Evolutionary conservation across 2,797 vertebrate species (phyloP).

Genomic region (Smutsia gigantea): DNA sequence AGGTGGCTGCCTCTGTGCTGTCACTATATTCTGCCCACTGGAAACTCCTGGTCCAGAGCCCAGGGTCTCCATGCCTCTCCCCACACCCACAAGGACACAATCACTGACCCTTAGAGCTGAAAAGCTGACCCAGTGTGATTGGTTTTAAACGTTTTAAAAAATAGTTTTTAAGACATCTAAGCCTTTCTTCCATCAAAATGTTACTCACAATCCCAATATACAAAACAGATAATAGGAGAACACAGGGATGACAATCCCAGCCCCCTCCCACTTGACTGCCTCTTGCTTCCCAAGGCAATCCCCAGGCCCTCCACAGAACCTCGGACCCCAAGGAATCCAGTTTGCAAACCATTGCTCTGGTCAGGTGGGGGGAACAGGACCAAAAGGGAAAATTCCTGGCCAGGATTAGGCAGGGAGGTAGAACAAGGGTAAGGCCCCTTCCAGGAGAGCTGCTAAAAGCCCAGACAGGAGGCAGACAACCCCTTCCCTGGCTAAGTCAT

Average conservation of each 20-base stretch:
- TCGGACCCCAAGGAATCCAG: background rate
- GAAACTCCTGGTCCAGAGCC: background rate
- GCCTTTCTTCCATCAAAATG: background rate
- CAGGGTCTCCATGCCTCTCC: background rate
- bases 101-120: background rate
- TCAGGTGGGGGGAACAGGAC: background rate
- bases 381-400: background rate
- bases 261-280: background rate
- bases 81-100: background rate
- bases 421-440: background rate
- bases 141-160: background rate
- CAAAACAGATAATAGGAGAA: background rate
- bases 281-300: background rate
- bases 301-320: background rate
- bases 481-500: background rate
- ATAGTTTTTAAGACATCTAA: background rate
- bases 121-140: background rate
- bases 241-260: background rate
- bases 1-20: accelerated
- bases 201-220: background rate
- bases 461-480: background rate
- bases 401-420: background rate
- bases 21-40: background rate
- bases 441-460: background rate
- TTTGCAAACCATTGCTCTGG: background rate